Conservation (phyloP, 2,888 invertebrate genomes). For the Monochamus alternatus region DNA sequence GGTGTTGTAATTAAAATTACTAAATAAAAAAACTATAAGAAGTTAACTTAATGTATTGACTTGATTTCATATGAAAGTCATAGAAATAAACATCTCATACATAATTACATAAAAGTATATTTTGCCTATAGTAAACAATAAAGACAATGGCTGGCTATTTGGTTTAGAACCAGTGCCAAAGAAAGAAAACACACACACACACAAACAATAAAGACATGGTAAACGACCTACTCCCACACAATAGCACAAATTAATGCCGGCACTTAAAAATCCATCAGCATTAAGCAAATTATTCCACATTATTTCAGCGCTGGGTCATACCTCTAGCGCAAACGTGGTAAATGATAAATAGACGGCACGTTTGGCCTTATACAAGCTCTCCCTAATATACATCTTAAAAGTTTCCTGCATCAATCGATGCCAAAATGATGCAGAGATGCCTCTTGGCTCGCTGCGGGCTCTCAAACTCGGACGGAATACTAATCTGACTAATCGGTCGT, state of each 20-base stretch:
- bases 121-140: background rate
- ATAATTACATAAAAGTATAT: background rate
- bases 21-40: too few relatives aligned
- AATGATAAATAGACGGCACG: conserved; percentile 41
- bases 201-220: background rate
- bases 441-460: conserved; percentile 30
- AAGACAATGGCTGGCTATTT: too few relatives aligned
- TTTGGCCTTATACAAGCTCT: conserved; percentile 36
- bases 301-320: conserved; percentile 28
- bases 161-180: too few relatives aligned
- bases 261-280: conserved; percentile 34
- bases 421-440: conserved; percentile 45
- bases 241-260: conserved; percentile 10
- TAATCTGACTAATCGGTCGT: conserved; percentile 40
- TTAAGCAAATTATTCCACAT: conserved; percentile 34
- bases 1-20: too few relatives aligned
- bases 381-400: conserved; percentile 43
- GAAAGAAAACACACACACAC: too few relatives aligned
- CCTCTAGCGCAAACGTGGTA: conserved; percentile 29
- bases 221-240: background rate
- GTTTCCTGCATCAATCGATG: conserved; percentile 42
- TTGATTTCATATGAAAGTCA: too few relatives aligned
- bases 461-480: conserved; percentile 33
- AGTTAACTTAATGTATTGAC: too few relatives aligned
- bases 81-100: too few relatives aligned